phyloP scores from a whole-genome alignment of 2,113 vertebrate species.

The Rhinopomastus cyanomelas region DNA sequence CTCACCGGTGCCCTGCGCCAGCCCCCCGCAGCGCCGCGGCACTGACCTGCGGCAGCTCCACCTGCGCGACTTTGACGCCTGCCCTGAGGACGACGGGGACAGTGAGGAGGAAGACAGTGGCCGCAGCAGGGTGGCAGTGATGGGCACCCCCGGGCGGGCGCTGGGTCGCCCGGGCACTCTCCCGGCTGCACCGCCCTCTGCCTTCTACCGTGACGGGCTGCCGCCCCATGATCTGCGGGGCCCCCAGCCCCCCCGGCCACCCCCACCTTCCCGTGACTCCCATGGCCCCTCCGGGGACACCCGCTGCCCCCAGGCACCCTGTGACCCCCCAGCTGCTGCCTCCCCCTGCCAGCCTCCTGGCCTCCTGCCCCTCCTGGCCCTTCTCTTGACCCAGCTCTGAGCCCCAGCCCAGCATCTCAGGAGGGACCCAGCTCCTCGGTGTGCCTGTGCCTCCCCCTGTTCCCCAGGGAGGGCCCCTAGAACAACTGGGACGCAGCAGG shows the following conservation, averaged over 20 bases:
- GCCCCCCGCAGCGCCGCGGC: slow-evolving; percentile 82
- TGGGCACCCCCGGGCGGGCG: slow-evolving; percentile 49
- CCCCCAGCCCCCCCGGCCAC: slow-evolving; percentile 45
- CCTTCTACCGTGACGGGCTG: slow-evolving; percentile 62
- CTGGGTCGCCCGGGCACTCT: slow-evolving; percentile 47
- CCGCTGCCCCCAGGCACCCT: background rate
- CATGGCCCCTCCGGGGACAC: background rate
- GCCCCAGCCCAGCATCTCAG: background rate
- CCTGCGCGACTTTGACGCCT: slow-evolving; percentile 82
- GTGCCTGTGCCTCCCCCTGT: background rate
- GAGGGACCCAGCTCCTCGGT: background rate
- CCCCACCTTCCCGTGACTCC: background rate
- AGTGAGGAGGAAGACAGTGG: slow-evolving; percentile 77
- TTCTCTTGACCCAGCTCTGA: slow-evolving; percentile 26
- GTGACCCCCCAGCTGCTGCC: background rate
- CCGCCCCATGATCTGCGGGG: background rate
- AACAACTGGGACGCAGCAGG: background rate
- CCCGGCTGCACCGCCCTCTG: slow-evolving; percentile 3
- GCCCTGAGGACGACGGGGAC: slow-evolving; percentile 79
- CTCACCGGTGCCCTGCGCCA: slow-evolving; percentile 86
- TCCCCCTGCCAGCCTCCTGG: background rate
- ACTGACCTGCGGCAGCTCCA: slow-evolving; percentile 87
- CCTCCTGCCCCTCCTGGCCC: background rate
- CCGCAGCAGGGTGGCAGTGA: slow-evolving; percentile 68
- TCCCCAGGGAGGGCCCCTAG: background rate